Evolutionary conservation across 2,113 vertebrate genomes (phyloP).

Genomic region (Ageneiosus marmoratus): DNA sequence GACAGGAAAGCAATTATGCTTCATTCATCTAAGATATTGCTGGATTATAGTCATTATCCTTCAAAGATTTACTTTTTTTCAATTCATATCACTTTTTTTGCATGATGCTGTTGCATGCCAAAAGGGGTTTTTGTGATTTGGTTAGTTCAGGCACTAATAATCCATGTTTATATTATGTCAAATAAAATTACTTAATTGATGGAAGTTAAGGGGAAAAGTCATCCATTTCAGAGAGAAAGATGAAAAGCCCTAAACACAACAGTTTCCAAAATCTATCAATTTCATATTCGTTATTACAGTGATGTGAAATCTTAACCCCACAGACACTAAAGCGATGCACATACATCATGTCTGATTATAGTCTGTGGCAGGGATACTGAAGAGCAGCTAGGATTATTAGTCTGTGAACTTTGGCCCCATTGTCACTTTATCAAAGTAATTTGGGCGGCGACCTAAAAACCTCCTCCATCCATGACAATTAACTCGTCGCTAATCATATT

Average conservation of each 20-base stretch:
- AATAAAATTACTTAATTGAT: not conserved
- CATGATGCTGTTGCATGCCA: not conserved
- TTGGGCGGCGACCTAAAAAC: not conserved
- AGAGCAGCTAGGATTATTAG: not conserved
- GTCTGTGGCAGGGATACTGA: not conserved
- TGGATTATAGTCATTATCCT: not conserved
- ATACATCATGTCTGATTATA: not conserved
- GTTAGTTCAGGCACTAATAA: not conserved
- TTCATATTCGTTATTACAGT: conserved; percentile 6
- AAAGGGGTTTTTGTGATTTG: not conserved
- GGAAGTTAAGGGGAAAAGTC: not conserved
- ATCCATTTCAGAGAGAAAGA: not conserved
- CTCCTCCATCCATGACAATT: not conserved
- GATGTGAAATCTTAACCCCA: not conserved
- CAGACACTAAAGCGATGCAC: not conserved
- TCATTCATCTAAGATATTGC: not conserved
- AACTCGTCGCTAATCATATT: not conserved
- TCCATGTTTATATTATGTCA: not conserved
- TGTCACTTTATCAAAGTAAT: not conserved
- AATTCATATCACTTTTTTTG: not conserved
- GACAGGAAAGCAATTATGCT: not conserved
- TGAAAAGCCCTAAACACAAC: not conserved
- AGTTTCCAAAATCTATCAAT: not conserved
- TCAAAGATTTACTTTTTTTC: not conserved
- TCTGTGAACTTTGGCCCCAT: not conserved